phyloP scores from a whole-genome alignment of 2,797 vertebrate genomes.

The Artibeus lituratus region DNA sequence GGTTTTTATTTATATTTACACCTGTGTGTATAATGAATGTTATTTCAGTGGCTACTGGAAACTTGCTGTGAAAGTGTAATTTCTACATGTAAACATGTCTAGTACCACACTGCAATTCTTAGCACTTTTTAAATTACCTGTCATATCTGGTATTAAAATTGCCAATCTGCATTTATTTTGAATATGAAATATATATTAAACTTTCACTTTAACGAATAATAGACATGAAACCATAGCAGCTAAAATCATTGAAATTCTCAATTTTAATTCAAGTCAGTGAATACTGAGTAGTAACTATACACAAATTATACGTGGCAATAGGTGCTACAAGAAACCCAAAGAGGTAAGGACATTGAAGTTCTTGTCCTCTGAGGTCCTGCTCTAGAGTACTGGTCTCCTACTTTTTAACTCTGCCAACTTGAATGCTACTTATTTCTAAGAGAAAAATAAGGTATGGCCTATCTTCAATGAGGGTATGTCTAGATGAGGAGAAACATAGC shows the following conservation, averaged over 20 bases:
- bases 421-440: neutral
- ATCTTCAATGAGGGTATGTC: neutral
- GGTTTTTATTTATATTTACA: neutral
- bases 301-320: neutral
- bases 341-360: neutral
- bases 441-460: neutral
- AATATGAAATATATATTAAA: slow-evolving; percentile 38
- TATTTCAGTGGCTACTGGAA: neutral
- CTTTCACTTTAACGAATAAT: slow-evolving; percentile 52
- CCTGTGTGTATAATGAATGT: neutral
- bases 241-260: neutral
- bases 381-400: neutral
- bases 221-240: slow-evolving; percentile 1
- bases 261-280: neutral
- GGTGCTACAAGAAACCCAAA: neutral
- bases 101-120: neutral
- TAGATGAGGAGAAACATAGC: neutral
- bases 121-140: slow-evolving; percentile 50
- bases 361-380: neutral
- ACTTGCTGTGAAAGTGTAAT: neutral
- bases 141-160: slow-evolving; percentile 35
- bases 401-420: neutral
- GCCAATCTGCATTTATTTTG: slow-evolving; percentile 30
- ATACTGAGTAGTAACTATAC: neutral
- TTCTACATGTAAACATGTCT: neutral